A percentile compares a stretch with the other conserved stretches of the same genome.
phyloP scores from a whole-genome alignment of 2,888 invertebrate genomes.

The Apamea anceps region DNA sequence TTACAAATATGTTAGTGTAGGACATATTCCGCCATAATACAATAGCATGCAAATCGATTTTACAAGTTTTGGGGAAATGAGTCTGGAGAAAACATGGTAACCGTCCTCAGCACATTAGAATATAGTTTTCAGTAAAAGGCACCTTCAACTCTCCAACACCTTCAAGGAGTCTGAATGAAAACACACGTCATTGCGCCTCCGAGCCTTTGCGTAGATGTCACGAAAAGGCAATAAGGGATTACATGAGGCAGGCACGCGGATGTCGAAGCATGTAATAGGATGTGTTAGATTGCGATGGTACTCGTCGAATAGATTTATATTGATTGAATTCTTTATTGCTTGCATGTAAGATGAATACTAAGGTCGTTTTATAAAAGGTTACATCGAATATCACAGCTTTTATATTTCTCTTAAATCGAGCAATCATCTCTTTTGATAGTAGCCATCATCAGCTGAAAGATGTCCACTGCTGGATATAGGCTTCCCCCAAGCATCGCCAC shows the following conservation, averaged over 20 bases:
- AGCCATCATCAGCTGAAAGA: not conserved
- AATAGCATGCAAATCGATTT: too few species aligned
- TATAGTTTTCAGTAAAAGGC: not conserved
- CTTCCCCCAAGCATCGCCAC: not conserved
- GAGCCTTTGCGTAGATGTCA: not conserved
- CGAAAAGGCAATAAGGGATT: slow-evolving; percentile 16
- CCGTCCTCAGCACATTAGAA: not conserved
- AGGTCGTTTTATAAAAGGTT: not conserved
- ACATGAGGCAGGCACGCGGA: not conserved
- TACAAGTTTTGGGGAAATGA: too few species aligned
- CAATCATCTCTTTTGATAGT: not conserved
- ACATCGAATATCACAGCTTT: not conserved
- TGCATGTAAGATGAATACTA: not conserved
- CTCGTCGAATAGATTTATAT: slow-evolving; percentile 15
- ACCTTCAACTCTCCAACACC: not conserved
- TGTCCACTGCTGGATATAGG: not conserved
- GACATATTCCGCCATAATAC: too few species aligned
- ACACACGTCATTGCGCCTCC: not conserved
- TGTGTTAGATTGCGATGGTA: not conserved
- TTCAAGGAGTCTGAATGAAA: not conserved
- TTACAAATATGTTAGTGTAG: too few species aligned
- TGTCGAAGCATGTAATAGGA: slow-evolving; percentile 7
- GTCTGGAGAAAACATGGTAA: not conserved
- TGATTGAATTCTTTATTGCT: not conserved
- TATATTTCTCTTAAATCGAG: not conserved